Base-by-base conservation (phyloP, 2,888 invertebrate genomes). In the Tetheella fluctuosa region DNA sequence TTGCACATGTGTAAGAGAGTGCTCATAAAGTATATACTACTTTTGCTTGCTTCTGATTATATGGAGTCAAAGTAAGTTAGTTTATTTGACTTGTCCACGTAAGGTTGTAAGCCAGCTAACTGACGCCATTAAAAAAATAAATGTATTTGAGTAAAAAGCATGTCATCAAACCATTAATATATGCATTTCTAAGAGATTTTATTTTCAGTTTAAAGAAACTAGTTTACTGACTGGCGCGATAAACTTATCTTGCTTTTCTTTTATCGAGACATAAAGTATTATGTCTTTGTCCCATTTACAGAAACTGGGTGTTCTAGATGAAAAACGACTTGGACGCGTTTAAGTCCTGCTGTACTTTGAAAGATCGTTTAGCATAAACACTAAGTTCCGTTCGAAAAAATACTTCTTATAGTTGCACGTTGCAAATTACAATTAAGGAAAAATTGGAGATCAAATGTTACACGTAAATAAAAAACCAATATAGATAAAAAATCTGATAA, bases 241-340 rank as follows among this genome's bases (percentile, higher is more conserved):
- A 39, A 48, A 48, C 48, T 48, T n/a, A 7, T 48, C 48, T 48
- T 48, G 20, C 2, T 20, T 48, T 48, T 48, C 20, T 20, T 48
- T 48, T 48, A 48, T 48, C n/a, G 20, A 48, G 20, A 48, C 20
- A 10, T 48, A 20, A 48, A 48, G 48, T 48, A 48, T 48, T 48
- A 48, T 48, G 48, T 20, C 48, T 20, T 48, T 48, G 48, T 48
- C 48, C 48, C 48, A 48, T 48, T 48, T 48, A 61, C 54, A 58
- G 54, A 61, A 48, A 61, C 58, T 52, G 42, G 39, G 60, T 48
- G 48, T 20, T 48, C 48, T 20, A 48, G 48, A 48, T 48, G 48
- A 10, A 48, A 42, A 17, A 17, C 17, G 48, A 20, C 48, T 17
- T 48, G 8, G 20, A 48, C 48, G 48, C 48, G 20, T 48, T 48